Evolutionary conservation across 2,888 invertebrate species (phyloP).

Genomic region (Drosophila bunnanda): DNA sequence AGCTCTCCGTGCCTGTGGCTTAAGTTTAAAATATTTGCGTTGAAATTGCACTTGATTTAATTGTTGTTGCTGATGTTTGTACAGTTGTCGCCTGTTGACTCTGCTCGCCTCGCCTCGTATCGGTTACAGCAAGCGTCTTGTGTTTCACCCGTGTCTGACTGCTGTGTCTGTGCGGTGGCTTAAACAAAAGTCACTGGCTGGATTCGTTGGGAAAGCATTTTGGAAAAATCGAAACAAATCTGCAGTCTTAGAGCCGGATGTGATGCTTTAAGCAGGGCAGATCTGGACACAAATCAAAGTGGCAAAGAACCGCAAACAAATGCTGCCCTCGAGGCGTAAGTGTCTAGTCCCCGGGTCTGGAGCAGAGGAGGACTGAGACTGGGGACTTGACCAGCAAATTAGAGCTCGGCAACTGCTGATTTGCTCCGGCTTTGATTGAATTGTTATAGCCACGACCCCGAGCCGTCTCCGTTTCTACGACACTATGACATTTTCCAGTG

Average conservation of each 20-base stretch:
- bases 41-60: slow-evolving; percentile 78
- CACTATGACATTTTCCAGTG: slow-evolving; percentile 78
- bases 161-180: slow-evolving; percentile 53
- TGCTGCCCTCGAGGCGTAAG: slow-evolving; percentile 70
- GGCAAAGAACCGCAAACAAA: slow-evolving; percentile 74
- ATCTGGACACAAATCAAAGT: slow-evolving; percentile 75
- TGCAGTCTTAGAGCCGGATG: slow-evolving; percentile 13
- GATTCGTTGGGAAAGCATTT: slow-evolving; percentile 38
- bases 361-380: neutral
- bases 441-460: slow-evolving; percentile 65
- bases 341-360: slow-evolving; percentile 21
- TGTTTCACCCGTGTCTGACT: slow-evolving; percentile 26
- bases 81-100: slow-evolving; percentile 40
- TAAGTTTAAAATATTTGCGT: slow-evolving; percentile 76
- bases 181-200: slow-evolving; percentile 68
- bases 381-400: slow-evolving; percentile 37
- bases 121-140: slow-evolving; percentile 67
- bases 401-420: slow-evolving; percentile 65
- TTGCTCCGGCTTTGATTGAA: slow-evolving; percentile 73
- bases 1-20: slow-evolving; percentile 53
- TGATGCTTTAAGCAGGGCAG: slow-evolving; percentile 63
- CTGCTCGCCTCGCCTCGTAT: slow-evolving; percentile 54
- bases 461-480: slow-evolving; percentile 4
- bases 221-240: slow-evolving; percentile 37
- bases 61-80: slow-evolving; percentile 64